Evolutionary conservation across 2,888 invertebrate species (phyloP), one percentile per base, ranked within the genome.

Genomic region (Onchidella celtica): DNA sequence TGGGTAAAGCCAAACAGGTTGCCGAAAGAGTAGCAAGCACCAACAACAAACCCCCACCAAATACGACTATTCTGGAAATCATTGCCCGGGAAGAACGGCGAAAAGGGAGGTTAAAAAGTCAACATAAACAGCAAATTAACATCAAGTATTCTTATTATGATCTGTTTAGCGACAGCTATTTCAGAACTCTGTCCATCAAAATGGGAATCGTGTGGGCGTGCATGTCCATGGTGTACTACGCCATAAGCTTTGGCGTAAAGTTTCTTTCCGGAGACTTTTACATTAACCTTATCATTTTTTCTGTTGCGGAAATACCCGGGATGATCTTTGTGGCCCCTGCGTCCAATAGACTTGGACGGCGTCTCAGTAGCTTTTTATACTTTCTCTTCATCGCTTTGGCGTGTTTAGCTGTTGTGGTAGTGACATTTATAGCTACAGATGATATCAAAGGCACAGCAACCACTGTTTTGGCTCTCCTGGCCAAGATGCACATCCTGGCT

Each of bases 271-370:
- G 88, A 3, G 72, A 86, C 70, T 75, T 75, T n/a, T 85, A 86
- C 76, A n/a, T 88, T 34, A 88, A 88, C 68, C 68, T 88, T 47
- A 84, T 87, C 55, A 73, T 88, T 11, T 84, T 86, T 55, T 36
- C 65, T 17, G 76, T 78, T n/a, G 69, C 74, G 55, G 83, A 83
- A 27, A 38, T 82, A 2, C 81, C 82, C 0, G 69, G 68, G 17
- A 65, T 74, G 3, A 55, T 83, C 29, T 77, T 81, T 36, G 78
- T 83, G 14, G 63, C 36, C 17, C 78, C 77, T 55, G 27, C 72
- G 9, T 38, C 68, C 17, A 79, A 63, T 55, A 59, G 29, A 6
- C 55, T 74, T n/a, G 77, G 76, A 0, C 6, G 73, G 4, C 65
- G 72, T 9, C 9, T 40, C 0, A 66, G 34, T 14, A 55, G 63